Evolutionary conservation across 2,888 invertebrate species (phyloP).

Genomic region (Drosophila picticornis): DNA sequence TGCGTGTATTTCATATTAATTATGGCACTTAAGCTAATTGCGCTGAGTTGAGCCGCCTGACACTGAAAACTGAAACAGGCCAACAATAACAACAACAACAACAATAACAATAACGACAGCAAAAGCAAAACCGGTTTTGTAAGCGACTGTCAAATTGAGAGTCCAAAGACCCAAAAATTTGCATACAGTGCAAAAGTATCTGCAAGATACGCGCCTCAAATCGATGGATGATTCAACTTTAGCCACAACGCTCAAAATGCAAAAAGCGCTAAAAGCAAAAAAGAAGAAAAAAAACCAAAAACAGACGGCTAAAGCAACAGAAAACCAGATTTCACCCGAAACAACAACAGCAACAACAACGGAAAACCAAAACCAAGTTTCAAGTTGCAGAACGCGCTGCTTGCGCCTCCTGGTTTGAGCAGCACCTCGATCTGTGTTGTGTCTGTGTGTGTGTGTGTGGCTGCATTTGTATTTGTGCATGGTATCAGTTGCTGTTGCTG

Average conservation of each 20-base stretch:
- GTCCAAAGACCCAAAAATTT: conserved; percentile 68
- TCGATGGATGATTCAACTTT: conserved; percentile 76
- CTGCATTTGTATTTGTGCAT: conserved; percentile 4
- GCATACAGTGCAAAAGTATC: conserved; percentile 55
- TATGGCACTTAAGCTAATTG: conserved; percentile 62
- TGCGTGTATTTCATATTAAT: conserved; percentile 65
- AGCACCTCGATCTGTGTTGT: conserved; percentile 3
- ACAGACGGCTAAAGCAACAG: conserved; percentile 41
- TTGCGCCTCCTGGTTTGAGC: neutral
- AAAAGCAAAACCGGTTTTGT: conserved; percentile 41
- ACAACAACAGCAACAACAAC: conserved; percentile 34
- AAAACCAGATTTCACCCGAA: conserved; percentile 71
- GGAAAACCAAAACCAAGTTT: conserved; percentile 71
- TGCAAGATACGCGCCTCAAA: conserved; percentile 62
- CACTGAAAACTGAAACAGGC: conserved; percentile 58
- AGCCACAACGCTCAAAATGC: conserved; percentile 52
- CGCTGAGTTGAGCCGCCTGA: conserved; percentile 37
- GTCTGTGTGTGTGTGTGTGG: neutral
- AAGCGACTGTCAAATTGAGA: conserved; percentile 45
- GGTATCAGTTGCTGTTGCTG: neutral
- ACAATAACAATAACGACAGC: neutral
- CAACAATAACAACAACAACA: neutral
- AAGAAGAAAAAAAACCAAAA: conserved; percentile 26
- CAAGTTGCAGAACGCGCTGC: conserved; percentile 68
- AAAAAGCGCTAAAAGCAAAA: conserved; percentile 56